Base-by-base conservation (phyloP, 2,113 vertebrate genomes). In the Pomatostomus ruficeps region DNA sequence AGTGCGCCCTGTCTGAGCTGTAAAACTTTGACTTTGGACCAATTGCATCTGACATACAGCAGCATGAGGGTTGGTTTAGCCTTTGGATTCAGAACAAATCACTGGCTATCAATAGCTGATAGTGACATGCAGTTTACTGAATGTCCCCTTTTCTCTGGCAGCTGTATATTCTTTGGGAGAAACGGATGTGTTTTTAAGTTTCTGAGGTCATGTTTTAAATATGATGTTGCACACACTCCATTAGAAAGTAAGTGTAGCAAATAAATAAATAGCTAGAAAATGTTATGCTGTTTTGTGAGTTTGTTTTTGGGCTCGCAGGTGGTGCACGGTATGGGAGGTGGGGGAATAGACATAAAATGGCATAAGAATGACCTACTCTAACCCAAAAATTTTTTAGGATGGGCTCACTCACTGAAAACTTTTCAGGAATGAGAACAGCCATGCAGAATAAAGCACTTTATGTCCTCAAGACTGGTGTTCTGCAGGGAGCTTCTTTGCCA, bases 1-100 rank as follows among this genome's bases (percentile, higher is more conserved):
- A 98, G 97, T 98, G 96, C 97, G 97, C 98, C 97, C 97, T 98
- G 98, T 98, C 98, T 98, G 95, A 98, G 98, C 97, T 97, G 96
- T 97, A 98, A 98, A 98, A 98, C 98, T 98, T 98, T 98, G 98
- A 98, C 97, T 98, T 97, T 96, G 97, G 97, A 97, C 98, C 98
- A 98, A 98, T 98, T 98, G 98, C 95, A 98, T 98, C 96, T 98
- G 98, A 98, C 98, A 97, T 83, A 97, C 95, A 98, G 96, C 98
- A 98, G 98, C 98, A 97, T 98, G 98, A 98, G 97, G 97, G 97
- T 98, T 98, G 96, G 97, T 93, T 98, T 98, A 98, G 98, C 97
- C 98, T 98, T 98, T 98, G 96, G 97, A 98, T 98, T 98, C 93
- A 79, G 98, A 97, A 98, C 97, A 98, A 98, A 98, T 98, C 98